Evolutionary conservation across 2,888 invertebrate genomes (phyloP), one percentile per base, ranked within the genome.

Genomic region (Boloria selene): DNA sequence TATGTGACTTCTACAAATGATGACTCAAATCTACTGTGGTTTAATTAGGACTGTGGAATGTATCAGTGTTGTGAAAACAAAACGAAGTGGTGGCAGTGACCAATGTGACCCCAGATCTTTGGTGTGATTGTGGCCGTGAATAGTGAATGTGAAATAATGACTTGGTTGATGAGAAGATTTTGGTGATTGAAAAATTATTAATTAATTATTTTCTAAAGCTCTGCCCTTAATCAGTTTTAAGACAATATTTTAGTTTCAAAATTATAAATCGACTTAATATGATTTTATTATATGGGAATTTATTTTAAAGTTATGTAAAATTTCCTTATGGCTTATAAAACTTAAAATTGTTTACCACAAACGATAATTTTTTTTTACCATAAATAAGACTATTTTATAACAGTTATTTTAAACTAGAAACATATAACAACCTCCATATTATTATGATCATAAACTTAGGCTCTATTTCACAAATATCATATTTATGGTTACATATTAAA

Each of bases 141-240:
- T 38, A 31, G 49, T n/a, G 47, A 56, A 38, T 16, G 42, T 55
- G 18, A n/a, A 55, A 42, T 5, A 38, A 38, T 45, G 53, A 53
- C 49, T 49, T 56, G 54, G 5, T 61, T 61, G 52, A 22, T 63
- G 42, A 49, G 31, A 17, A 38, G 49, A 38, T 62, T 54, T 42
- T 22, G 2, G 22, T 22, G 22, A 22, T 22, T 63, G 42, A 49
- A 31, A 17, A 38, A 54, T 18, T 62, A 49, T 42, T 42, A 50
- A 18, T 26, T 63, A 42, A 63, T 53, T 59, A 59, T 59, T 59
- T 59, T 47, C 1, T 47, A 49, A 59, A 49, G 59, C 59, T 59
- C 59, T 59, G 31, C 59, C 59, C 49, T 59, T 56, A 45, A 56
- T 45, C 45, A 18, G 44, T 56, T 45, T 45, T 45, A 56, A 22